Evolutionary conservation across 2,113 vertebrate species (phyloP).

Genomic region (Damaliscus lunatus): DNA sequence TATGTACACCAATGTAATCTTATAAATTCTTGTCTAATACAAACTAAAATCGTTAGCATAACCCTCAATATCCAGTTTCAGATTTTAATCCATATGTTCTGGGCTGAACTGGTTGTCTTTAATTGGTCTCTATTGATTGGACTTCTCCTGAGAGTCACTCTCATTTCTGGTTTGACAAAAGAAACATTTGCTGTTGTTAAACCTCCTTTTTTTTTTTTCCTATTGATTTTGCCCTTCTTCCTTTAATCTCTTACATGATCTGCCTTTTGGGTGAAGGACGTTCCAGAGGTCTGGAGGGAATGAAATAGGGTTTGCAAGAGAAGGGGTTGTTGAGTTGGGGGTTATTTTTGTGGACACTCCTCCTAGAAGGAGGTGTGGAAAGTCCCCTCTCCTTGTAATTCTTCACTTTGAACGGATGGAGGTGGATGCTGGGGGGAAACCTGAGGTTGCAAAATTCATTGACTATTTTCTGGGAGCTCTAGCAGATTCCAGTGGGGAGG

Average conservation of each 20-base stretch:
- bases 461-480: background rate
- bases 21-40: slow-evolving; percentile 83
- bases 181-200: slow-evolving; percentile 61
- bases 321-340: background rate
- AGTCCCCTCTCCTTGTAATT: background rate
- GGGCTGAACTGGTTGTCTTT: slow-evolving; percentile 63
- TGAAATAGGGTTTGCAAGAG: background rate
- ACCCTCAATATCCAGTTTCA: slow-evolving; percentile 56
- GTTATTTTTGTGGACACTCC: background rate
- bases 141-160: slow-evolving; percentile 58
- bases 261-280: slow-evolving; percentile 15
- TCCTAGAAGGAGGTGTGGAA: background rate
- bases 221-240: slow-evolving; percentile 12
- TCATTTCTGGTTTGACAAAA: background rate
- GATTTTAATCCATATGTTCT: slow-evolving; percentile 71
- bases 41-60: slow-evolving; percentile 70
- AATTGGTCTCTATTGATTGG: slow-evolving; percentile 54
- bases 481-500: background rate
- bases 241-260: slow-evolving; percentile 14
- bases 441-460: background rate
- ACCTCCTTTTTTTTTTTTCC: slow-evolving; percentile 46
- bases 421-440: too few relatives aligned
- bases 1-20: slow-evolving; percentile 76
- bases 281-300: background rate
- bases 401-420: background rate